Evolutionary conservation across 2,888 invertebrate species (phyloP), one percentile per base, ranked within the genome.

Genomic region (Ceramica pisi): DNA sequence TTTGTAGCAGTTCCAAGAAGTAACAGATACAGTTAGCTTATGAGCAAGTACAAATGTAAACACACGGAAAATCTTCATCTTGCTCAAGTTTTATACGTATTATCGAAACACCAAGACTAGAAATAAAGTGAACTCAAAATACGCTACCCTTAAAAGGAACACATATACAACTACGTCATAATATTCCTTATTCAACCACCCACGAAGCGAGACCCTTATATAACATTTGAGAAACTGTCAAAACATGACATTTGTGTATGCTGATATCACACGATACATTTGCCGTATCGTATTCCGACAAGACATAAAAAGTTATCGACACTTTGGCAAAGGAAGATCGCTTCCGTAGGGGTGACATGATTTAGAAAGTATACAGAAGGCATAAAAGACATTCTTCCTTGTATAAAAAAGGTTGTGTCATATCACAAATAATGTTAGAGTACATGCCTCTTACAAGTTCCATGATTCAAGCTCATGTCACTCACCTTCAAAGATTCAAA

Each of bases 261-360:
- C 57, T 56, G 73, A 62, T 82, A 82, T 59, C 73, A 55, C 35
- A 53, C 26, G 65, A 82, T 57, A 82, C 79, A 78, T 67, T 82
- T 50, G 51, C 61, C 64, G 59, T 79, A 79, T 82, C 80, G 63
- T 31, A 65, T 79, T 64, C 53, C 56, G 53, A 48, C 56, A 44
- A 51, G 50, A 46, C 67, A 65, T 82, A 71, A 79, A 79, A 83
- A 60, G 10, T 62, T 73, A 82, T 67, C 21, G 63, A 59, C 14
- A 31, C 51, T 83, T 64, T 65, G 55, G 46, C 31, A 38, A 65
- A 31, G 65, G 65, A 79, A 66, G 65, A 80, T 82, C 65, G 55
- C 59, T 80, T 73, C 83, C 68, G 64, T 55, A 35, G 53, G 23
- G 46, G 41, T 26, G 23, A n/a, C 50, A 44, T 26, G 51, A 9